phyloP scores from a whole-genome alignment of 2,888 invertebrate species.

The Zaprionus obscuricornis region DNA sequence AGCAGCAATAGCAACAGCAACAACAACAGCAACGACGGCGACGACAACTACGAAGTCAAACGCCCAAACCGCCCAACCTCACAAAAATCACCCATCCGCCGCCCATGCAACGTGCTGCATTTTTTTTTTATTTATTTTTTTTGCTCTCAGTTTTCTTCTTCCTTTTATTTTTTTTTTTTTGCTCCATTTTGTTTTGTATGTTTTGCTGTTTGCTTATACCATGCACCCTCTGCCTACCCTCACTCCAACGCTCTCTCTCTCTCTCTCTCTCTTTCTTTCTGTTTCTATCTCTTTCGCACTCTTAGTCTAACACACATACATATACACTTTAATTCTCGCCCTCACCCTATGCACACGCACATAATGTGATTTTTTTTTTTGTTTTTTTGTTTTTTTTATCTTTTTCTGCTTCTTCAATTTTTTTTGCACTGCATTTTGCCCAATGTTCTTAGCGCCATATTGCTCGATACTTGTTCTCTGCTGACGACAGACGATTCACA shows the following conservation, averaged over 20 bases:
- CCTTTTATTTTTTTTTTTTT: slow-evolving; percentile 54
- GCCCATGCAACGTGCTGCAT: slow-evolving; percentile 53
- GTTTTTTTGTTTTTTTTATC: slow-evolving; percentile 13
- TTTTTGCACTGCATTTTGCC: slow-evolving; percentile 68
- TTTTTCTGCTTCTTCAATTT: slow-evolving; percentile 9
- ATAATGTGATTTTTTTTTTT: slow-evolving; percentile 59
- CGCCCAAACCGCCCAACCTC: slow-evolving; percentile 33
- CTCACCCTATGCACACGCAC: slow-evolving; percentile 49
- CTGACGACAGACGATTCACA: slow-evolving; percentile 14
- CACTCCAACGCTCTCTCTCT: slow-evolving; percentile 29
- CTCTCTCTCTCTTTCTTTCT: slow-evolving; percentile 29
- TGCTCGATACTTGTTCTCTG: slow-evolving; percentile 49
- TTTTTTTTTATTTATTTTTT: slow-evolving; percentile 54
- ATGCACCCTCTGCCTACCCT: slow-evolving; percentile 17
- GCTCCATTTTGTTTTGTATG: slow-evolving; percentile 80
- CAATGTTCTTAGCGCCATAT: slow-evolving; percentile 76
- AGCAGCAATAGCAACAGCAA: slow-evolving; percentile 28
- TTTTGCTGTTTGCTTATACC: slow-evolving; percentile 68
- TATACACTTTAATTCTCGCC: slow-evolving; percentile 18
- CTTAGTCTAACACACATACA: slow-evolving; percentile 29
- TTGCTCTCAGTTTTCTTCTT: slow-evolving; percentile 45
- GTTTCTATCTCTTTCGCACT: slow-evolving; percentile 15
- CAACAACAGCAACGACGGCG: slow-evolving; percentile 15
- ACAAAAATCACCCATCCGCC: slow-evolving; percentile 29
- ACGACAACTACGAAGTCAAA: slow-evolving; percentile 47